Conservation (phyloP, 1,140 invertebrate genomes). For the Capitella teleta region DNA sequence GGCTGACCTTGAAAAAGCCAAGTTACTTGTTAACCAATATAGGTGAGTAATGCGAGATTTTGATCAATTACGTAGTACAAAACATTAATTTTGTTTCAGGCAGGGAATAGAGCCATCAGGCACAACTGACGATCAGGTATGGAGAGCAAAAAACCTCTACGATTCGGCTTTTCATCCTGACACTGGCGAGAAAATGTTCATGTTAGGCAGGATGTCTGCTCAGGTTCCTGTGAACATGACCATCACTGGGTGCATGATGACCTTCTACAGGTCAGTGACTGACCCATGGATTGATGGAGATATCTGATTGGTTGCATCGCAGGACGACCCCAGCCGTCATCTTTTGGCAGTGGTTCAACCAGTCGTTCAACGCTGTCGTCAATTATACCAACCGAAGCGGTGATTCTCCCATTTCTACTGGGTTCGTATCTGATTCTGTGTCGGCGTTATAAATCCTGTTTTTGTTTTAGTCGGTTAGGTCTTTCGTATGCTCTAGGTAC, state of each 20-base stretch:
- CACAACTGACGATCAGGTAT: constrained; percentile 67
- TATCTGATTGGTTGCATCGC: too few relatives aligned
- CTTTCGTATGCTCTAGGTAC: too few relatives aligned
- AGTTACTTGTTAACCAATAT: constrained; percentile 60
- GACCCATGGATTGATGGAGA: background rate
- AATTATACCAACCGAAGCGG: constrained; percentile 99
- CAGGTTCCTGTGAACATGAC: constrained; percentile 90
- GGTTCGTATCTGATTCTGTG: too few relatives aligned
- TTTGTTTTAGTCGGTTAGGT: too few relatives aligned
- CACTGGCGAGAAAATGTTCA: constrained; percentile 90
- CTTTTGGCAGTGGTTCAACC: constrained; percentile 99
- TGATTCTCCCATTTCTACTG: constrained; percentile 62
- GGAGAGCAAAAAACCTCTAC: constrained; percentile 86
- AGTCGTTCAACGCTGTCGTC: constrained; percentile 97
- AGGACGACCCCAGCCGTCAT: constrained; percentile 85
- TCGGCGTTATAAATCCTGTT: too few relatives aligned
- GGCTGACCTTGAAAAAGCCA: constrained; percentile 62
- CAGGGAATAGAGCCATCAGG: constrained; percentile 56
- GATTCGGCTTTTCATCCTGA: constrained; percentile 98
- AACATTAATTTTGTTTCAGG: constrained; percentile 43
- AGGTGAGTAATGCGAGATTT: constrained; percentile 43
- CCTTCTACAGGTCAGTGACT: constrained; percentile 78
- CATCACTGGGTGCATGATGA: constrained; percentile 85
- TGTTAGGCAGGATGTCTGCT: constrained; percentile 95
- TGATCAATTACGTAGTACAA: background rate